Conservation (phyloP, 2,797 vertebrate species). For the Botia almorhae region DNA sequence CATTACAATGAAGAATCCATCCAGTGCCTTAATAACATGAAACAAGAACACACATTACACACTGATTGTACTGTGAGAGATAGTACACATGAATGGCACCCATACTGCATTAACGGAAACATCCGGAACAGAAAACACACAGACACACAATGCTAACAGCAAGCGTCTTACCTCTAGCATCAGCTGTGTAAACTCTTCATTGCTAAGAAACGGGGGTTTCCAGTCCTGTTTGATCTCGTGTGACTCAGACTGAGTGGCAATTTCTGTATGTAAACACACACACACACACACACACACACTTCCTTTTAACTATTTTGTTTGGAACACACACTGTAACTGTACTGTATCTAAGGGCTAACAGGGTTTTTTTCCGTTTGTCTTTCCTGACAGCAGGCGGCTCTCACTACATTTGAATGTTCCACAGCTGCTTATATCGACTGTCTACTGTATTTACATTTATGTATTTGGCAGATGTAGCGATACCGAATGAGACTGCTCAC, state of each 20-base stretch:
- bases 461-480: too few relatives aligned
- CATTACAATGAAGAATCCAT: slow-evolving; percentile 98
- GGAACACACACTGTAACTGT: neutral
- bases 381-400: neutral
- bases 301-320: neutral
- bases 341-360: neutral
- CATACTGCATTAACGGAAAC: neutral
- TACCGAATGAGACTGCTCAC: neutral
- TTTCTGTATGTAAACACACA: slow-evolving; percentile 77
- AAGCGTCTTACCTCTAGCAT: slow-evolving; percentile 93
- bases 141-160: neutral
- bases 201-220: slow-evolving; percentile 97
- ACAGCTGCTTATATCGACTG: neutral
- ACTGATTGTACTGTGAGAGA: neutral
- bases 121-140: neutral
- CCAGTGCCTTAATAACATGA: slow-evolving; percentile 83
- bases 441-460: neutral
- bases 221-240: slow-evolving; percentile 98
- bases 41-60: neutral
- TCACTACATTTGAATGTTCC: neutral
- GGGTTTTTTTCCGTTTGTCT: neutral
- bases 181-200: slow-evolving; percentile 98
- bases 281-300: slow-evolving; percentile 1
- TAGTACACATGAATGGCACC: neutral
- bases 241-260: slow-evolving; percentile 93